Percentiles rank a stretch among this genome's conserved stretches.
These are phyloP conservation scores for Halocaridina rubra DNA, from an alignment of 2,888 invertebrate species.

Conservation along the genomic window DNA sequence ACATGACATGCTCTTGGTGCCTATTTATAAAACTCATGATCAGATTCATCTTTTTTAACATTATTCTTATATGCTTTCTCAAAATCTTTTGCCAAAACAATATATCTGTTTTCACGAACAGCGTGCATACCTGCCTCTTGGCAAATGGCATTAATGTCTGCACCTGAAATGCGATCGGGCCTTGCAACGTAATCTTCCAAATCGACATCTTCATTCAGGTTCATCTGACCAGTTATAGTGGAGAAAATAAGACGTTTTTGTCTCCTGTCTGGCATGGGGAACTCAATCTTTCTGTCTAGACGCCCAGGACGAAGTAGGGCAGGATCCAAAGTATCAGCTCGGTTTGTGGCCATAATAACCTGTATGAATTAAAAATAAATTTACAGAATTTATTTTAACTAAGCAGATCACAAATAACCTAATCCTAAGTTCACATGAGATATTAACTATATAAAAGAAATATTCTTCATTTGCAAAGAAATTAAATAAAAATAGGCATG, in stretches of 20 bases:
- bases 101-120: constrained; percentile 98
- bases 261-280: constrained; percentile 92
- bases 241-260: constrained; percentile 96
- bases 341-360: constrained; percentile 95
- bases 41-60: constrained; percentile 98
- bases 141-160: constrained; percentile 99
- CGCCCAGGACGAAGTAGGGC: constrained; percentile 94
- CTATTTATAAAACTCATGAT: constrained; percentile 99
- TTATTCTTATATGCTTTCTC: constrained; percentile 99
- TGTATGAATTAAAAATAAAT: constrained; percentile 66
- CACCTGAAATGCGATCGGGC: constrained; percentile 98
- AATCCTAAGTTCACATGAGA: no score
- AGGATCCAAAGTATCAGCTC: constrained; percentile 98
- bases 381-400: background rate
- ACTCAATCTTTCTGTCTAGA: constrained; percentile 98
- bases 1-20: no score
- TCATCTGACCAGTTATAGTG: constrained; percentile 97
- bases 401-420: background rate
- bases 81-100: constrained; percentile 98
- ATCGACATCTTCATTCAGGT: constrained; percentile 97
- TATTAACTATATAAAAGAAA: no score
- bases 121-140: constrained; percentile 99
- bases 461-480: no score
- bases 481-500: no score
- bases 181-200: constrained; percentile 98